Percentiles rank a stretch among this genome's conserved stretches.
Evolutionary conservation across 2,797 vertebrate species (phyloP).

Genomic region (Myiotriccus ornatus): DNA sequence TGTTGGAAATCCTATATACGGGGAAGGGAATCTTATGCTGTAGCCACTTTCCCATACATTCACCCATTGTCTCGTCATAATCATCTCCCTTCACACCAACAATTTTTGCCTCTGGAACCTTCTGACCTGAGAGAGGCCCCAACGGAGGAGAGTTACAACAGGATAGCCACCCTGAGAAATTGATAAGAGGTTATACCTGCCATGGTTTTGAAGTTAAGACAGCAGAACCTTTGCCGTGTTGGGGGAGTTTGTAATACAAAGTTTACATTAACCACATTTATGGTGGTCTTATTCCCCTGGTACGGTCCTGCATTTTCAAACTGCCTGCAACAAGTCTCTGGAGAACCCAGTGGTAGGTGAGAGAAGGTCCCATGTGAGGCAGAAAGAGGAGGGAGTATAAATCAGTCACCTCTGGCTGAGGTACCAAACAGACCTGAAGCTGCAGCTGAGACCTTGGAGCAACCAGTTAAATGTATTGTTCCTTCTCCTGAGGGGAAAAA

Average conservation of each 20-base stretch:
- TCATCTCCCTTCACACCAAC: background rate
- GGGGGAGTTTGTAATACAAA: background rate
- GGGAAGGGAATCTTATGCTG: background rate
- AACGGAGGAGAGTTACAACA: background rate
- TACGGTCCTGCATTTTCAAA: background rate
- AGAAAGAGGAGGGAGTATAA: background rate
- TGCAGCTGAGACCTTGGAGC: background rate
- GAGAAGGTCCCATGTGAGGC: background rate
- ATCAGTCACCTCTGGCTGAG: background rate
- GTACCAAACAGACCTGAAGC: conserved; percentile 34
- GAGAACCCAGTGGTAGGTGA: background rate
- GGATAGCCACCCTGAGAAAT: background rate
- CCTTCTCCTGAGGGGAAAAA: background rate
- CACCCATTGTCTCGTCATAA: background rate
- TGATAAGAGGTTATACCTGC: background rate
- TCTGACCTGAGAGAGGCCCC: background rate
- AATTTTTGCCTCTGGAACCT: background rate
- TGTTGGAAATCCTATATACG: background rate
- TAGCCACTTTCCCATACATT: background rate
- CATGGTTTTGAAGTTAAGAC: background rate
- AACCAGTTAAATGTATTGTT: background rate
- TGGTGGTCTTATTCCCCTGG: background rate
- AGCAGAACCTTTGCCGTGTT: background rate
- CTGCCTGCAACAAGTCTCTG: background rate
- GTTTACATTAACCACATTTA: background rate